These are phyloP conservation scores for Parasteatoda lunata DNA, from an alignment of 2,888 invertebrate species.

Conservation along the genomic window DNA sequence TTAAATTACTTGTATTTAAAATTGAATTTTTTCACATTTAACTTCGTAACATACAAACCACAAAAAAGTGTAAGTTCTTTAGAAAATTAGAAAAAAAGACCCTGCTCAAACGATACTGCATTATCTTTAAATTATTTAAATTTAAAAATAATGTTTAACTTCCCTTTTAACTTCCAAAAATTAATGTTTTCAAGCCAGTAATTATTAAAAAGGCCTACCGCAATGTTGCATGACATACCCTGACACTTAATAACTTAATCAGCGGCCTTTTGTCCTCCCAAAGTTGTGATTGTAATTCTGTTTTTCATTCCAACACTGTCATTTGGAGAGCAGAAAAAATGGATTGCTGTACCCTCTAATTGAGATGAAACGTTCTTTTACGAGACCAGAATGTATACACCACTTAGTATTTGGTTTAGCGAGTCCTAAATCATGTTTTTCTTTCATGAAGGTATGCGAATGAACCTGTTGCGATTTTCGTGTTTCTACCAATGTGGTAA, in stretches of 20 bases:
- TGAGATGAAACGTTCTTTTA: slow-evolving; percentile 40
- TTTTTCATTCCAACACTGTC: not conserved
- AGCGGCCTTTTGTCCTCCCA: not conserved
- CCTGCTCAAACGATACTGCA: too few relatives aligned
- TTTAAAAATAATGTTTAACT: too few relatives aligned
- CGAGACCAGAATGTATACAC: slow-evolving; percentile 38
- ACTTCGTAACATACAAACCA: too few relatives aligned
- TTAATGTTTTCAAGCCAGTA: too few relatives aligned
- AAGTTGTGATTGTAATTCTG: not conserved
- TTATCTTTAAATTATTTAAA: too few relatives aligned
- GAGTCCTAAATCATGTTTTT: not conserved
- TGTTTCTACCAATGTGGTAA: too few relatives aligned
- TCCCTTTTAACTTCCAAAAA: too few relatives aligned
- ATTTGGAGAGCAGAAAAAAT: not conserved
- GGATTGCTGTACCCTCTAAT: slow-evolving; percentile 10
- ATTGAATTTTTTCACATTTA: too few relatives aligned
- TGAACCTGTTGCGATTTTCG: not conserved
- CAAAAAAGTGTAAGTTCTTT: too few relatives aligned
- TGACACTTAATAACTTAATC: slow-evolving; percentile 3
- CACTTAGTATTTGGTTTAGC: not conserved
- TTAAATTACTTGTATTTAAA: too few relatives aligned
- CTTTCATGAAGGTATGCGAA: not conserved
- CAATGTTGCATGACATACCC: not conserved
- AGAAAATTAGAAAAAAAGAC: too few relatives aligned
- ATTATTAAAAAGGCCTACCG: not conserved